Conservation (phyloP, 1,140 invertebrate species). For the Drosophila littoralis region DNA sequence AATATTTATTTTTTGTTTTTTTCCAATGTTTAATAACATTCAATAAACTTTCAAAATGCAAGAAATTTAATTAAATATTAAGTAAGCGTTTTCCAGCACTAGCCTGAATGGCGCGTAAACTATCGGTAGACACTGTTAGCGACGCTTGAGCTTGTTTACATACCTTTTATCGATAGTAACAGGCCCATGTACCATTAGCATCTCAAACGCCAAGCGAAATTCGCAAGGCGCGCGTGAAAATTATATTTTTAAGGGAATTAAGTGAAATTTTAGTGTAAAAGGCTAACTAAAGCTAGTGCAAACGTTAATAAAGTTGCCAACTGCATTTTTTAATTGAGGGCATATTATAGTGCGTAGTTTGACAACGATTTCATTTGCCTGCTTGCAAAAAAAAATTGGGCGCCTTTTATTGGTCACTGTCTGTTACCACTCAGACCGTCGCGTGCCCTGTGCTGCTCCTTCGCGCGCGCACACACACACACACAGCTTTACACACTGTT, state of each 20-base stretch:
- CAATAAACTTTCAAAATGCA: background rate
- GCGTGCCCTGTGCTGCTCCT: slow-evolving; percentile 21
- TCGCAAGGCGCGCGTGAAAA: slow-evolving; percentile 67
- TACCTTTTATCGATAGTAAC: slow-evolving; percentile 38
- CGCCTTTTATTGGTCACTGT: slow-evolving; percentile 57
- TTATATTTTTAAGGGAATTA: slow-evolving; percentile 25
- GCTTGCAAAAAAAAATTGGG: slow-evolving; percentile 61
- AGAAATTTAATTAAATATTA: background rate
- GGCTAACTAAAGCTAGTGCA: slow-evolving; percentile 13
- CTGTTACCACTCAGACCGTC: slow-evolving; percentile 34
- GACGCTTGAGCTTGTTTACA: slow-evolving; percentile 30
- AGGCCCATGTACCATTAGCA: slow-evolving; percentile 44
- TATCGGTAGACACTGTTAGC: slow-evolving; percentile 19
- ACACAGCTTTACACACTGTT: slow-evolving; percentile 4
- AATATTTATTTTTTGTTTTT: background rate
- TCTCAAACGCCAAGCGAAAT: slow-evolving; percentile 48
- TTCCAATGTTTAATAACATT: background rate
- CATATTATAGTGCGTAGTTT: slow-evolving; percentile 33
- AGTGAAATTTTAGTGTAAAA: slow-evolving; percentile 17
- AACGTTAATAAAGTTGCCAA: slow-evolving; percentile 19
- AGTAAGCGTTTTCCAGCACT: slow-evolving; percentile 8
- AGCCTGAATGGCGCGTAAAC: slow-evolving; percentile 28
- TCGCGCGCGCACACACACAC: slow-evolving; percentile 1
- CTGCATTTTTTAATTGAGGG: slow-evolving; percentile 7
- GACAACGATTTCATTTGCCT: slow-evolving; percentile 22